These are phyloP conservation scores for Bombus consobrinus DNA, from an alignment of 1,140 invertebrate species.

Conservation along the genomic window DNA sequence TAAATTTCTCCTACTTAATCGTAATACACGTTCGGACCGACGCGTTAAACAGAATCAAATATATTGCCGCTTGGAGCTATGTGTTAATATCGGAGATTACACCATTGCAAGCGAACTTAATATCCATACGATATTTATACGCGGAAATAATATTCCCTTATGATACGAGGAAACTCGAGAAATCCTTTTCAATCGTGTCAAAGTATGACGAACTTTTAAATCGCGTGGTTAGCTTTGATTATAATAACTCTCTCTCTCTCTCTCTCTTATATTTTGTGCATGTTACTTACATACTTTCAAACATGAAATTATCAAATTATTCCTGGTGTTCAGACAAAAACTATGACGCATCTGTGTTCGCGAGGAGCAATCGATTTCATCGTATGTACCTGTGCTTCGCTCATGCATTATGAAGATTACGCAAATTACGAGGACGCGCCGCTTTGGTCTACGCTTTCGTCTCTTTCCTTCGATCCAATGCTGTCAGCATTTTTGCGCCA, in stretches of 20 bases:
- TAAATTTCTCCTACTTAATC: constrained; percentile 9
- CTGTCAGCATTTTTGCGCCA: constrained; percentile 7
- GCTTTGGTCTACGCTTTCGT: too few species aligned
- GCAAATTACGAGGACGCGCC: constrained; percentile 61
- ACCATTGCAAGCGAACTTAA: background rate
- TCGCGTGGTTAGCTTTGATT: background rate
- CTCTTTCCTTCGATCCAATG: background rate
- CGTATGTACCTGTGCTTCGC: background rate
- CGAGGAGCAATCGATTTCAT: constrained; percentile 22
- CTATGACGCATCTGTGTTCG: background rate
- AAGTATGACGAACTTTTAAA: background rate
- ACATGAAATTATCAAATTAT: background rate
- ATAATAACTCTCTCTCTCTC: background rate
- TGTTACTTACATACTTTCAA: background rate
- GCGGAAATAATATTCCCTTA: background rate
- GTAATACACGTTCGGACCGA: too few species aligned
- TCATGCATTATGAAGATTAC: constrained; percentile 77
- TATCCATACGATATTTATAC: background rate
- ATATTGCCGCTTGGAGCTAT: constrained; percentile 20
- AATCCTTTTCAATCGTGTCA: background rate
- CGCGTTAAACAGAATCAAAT: constrained; percentile 31
- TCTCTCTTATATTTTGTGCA: background rate
- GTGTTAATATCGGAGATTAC: constrained; percentile 17
- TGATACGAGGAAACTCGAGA: background rate
- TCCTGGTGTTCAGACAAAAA: background rate